These are phyloP conservation scores for Nylanderia fulva DNA, from an alignment of 1,140 invertebrate species.

Conservation along the genomic window DNA sequence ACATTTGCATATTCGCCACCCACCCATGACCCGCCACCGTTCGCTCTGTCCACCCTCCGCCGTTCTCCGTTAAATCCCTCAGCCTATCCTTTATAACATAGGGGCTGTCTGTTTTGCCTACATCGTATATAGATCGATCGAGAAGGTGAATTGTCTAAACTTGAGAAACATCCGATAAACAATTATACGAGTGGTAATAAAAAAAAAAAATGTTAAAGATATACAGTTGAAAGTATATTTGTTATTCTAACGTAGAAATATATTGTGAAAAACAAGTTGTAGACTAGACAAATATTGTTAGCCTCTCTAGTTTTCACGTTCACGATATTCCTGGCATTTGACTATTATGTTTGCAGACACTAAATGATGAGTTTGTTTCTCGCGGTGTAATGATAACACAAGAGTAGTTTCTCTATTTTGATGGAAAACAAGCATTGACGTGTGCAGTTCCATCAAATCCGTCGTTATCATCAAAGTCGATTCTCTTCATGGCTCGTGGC, in stretches of 20 bases:
- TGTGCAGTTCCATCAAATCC: neutral
- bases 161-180: conserved; percentile 37
- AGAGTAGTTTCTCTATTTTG: neutral
- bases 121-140: conserved; percentile 27
- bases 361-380: neutral
- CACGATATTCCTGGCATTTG: neutral
- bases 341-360: neutral
- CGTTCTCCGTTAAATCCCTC: conserved; percentile 30
- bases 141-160: conserved; percentile 8
- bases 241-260: no score
- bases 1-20: conserved; percentile 85
- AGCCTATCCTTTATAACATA: conserved; percentile 59
- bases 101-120: conserved; percentile 60
- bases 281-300: neutral
- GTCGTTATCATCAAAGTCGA: conserved; percentile 38
- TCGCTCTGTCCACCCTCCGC: conserved; percentile 55
- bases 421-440: conserved; percentile 15
- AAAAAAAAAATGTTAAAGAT: neutral
- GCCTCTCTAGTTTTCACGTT: neutral
- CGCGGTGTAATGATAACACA: neutral
- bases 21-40: conserved; percentile 76
- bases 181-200: conserved; percentile 15
- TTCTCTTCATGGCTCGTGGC: conserved; percentile 8
- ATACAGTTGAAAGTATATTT: neutral
- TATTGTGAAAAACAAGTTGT: neutral